Conservation (phyloP, 2,888 invertebrate species). For the Apamea anceps region DNA sequence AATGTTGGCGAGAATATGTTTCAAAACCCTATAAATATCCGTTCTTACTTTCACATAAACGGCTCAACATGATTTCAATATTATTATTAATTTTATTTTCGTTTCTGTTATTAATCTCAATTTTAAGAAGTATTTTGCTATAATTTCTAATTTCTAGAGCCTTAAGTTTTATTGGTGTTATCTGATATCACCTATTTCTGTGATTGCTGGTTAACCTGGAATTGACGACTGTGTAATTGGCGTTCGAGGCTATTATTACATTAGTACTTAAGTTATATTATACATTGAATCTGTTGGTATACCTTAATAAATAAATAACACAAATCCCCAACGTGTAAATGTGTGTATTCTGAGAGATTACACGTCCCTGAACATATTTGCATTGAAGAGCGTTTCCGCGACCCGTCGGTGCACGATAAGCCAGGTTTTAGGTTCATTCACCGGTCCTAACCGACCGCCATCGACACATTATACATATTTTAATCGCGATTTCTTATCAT, state of each 20-base stretch:
- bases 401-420: slow-evolving; percentile 79
- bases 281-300: not conserved
- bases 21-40: not conserved
- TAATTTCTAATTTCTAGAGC: not conserved
- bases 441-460: slow-evolving; percentile 65
- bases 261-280: not conserved
- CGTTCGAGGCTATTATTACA: not conserved
- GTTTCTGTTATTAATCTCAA: not conserved
- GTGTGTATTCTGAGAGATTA: slow-evolving; percentile 56
- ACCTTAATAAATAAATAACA: slow-evolving; percentile 4
- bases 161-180: not conserved
- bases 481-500: slow-evolving; percentile 68
- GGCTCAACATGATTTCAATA: not conserved
- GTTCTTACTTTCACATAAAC: slow-evolving; percentile 9
- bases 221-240: too few species aligned
- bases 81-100: not conserved
- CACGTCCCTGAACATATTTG: slow-evolving; percentile 68
- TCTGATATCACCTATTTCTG: not conserved
- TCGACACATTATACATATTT: slow-evolving; percentile 47
- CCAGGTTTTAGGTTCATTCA: slow-evolving; percentile 79
- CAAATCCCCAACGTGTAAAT: slow-evolving; percentile 45
- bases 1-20: not conserved
- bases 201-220: not conserved
- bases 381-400: slow-evolving; percentile 74
- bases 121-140: not conserved